Evolutionary conservation across 2,113 vertebrate species (phyloP).

Genomic region (Micromys minutus): DNA sequence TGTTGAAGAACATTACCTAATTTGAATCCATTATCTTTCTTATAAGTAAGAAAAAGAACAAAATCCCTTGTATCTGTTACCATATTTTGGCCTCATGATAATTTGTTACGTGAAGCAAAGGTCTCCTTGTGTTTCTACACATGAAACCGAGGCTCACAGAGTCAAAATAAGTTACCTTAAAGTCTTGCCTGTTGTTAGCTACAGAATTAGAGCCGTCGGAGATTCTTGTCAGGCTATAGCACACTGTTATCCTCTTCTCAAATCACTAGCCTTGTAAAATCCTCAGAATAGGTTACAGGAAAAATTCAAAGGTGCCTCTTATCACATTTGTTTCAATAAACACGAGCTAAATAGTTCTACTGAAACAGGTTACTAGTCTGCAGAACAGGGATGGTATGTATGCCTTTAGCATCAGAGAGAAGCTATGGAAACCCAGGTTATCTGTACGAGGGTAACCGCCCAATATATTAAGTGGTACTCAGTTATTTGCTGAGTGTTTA

Average conservation of each 20-base stretch:
- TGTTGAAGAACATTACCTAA: neutral
- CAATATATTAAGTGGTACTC: neutral
- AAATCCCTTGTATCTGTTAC: neutral
- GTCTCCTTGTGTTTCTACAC: neutral
- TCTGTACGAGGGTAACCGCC: neutral
- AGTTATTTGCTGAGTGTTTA: neutral
- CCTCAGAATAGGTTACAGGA: neutral
- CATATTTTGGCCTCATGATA: neutral
- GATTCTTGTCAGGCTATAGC: neutral
- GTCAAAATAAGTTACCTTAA: neutral
- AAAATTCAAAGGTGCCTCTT: neutral
- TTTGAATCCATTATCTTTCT: conserved; percentile 3
- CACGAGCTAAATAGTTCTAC: conserved; percentile 13
- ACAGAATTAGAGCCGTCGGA: neutral
- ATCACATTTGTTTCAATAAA: conserved; percentile 38
- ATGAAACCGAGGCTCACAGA: neutral
- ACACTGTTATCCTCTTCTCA: neutral
- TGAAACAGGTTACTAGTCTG: neutral
- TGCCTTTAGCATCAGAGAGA: neutral
- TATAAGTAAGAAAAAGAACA: conserved; percentile 29
- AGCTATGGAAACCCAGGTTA: neutral
- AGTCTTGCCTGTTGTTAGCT: neutral
- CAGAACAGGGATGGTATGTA: neutral
- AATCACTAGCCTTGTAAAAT: neutral
- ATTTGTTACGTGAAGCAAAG: neutral